Evolutionary conservation across 1,140 invertebrate genomes (phyloP).

Genomic region (Drosophila pseudoananassae): DNA sequence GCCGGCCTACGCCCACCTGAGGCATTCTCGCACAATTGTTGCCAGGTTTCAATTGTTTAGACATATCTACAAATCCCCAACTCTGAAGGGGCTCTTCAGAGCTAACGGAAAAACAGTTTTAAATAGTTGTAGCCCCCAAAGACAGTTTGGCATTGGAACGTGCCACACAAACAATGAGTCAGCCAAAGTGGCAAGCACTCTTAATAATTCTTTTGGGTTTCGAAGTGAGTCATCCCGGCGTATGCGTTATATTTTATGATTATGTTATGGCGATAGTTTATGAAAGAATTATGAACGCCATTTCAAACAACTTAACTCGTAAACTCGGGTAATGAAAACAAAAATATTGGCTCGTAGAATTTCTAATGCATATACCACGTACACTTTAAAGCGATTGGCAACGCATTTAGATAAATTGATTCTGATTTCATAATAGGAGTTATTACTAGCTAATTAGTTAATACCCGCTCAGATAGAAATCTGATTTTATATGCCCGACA

Average conservation of each 20-base stretch:
- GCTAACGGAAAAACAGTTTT: conserved; percentile 19
- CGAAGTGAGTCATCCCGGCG: conserved; percentile 10
- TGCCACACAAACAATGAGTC: conserved; percentile 38
- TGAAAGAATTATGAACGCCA: conserved; percentile 1
- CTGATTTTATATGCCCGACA: conserved; percentile 22
- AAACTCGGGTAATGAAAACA: background rate
- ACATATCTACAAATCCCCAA: conserved; percentile 8
- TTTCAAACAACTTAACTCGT: background rate
- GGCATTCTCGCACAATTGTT: conserved; percentile 5
- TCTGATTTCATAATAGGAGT: conserved; percentile 44
- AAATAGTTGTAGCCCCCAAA: conserved; percentile 24
- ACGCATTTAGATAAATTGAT: conserved; percentile 48
- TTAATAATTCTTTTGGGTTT: conserved; percentile 10
- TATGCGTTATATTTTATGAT: conserved; percentile 18
- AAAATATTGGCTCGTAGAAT: background rate
- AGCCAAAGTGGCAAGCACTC: conserved; percentile 11
- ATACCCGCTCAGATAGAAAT: conserved; percentile 30
- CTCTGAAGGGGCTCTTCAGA: conserved; percentile 17
- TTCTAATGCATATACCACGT: background rate
- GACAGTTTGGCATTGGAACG: conserved; percentile 31
- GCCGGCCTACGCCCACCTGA: conserved; percentile 32
- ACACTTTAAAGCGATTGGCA: conserved; percentile 24
- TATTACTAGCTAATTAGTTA: conserved; percentile 54
- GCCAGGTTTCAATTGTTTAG: conserved; percentile 21
- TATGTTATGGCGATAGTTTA: conserved; percentile 1